phyloP scores from a whole-genome alignment of 2,113 vertebrate species.

The Oreochromis aureus region DNA sequence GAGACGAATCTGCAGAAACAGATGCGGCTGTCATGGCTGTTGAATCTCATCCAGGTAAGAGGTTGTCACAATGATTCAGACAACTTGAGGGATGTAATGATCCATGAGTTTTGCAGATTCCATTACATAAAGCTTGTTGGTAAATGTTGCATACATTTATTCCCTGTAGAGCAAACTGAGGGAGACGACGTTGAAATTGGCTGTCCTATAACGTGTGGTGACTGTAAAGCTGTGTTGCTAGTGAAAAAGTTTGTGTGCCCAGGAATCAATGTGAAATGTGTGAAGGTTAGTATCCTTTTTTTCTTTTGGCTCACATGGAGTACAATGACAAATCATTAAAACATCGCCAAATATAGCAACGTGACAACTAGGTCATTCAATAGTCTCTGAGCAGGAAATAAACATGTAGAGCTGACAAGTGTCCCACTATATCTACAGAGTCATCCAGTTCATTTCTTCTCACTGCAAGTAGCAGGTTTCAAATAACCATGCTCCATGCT shows the following conservation, averaged over 20 bases:
- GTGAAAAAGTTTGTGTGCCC: slow-evolving; percentile 98
- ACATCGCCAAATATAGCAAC: background rate
- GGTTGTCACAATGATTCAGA: background rate
- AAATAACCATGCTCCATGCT: background rate
- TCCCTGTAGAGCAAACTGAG: slow-evolving; percentile 75
- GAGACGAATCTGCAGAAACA: slow-evolving; percentile 82
- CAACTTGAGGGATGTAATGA: background rate
- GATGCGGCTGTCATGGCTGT: slow-evolving; percentile 82
- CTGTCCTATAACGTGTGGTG: slow-evolving; percentile 93
- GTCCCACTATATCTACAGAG: background rate
- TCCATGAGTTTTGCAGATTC: background rate
- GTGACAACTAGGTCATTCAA: background rate
- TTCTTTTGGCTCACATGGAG: background rate
- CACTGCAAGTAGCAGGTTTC: background rate
- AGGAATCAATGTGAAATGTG: slow-evolving; percentile 97
- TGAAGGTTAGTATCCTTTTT: slow-evolving; percentile 79
- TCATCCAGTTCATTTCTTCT: background rate
- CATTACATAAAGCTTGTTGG: background rate
- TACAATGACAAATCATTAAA: background rate
- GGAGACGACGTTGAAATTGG: slow-evolving; percentile 88
- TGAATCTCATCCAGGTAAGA: slow-evolving; percentile 76
- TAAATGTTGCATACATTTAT: background rate
- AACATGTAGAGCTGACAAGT: background rate
- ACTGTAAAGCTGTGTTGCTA: slow-evolving; percentile 90
- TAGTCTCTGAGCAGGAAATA: background rate